phyloP scores from a whole-genome alignment of 2,888 invertebrate species.

The Griposia aprilina region DNA sequence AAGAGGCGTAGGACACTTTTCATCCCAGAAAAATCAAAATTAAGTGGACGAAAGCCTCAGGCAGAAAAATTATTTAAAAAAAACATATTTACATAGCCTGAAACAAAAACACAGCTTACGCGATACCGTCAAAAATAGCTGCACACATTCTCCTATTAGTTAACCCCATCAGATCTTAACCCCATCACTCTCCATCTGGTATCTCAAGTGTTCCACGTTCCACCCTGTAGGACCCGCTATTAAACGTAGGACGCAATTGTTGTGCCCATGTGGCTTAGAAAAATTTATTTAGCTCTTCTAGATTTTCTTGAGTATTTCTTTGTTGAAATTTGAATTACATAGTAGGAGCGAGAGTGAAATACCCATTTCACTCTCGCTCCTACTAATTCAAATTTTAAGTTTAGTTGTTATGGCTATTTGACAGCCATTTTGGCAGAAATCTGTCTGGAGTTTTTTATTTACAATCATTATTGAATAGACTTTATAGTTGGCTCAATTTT shows the following conservation, averaged over 20 bases:
- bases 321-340: slow-evolving; percentile 10
- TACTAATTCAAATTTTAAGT: too few relatives aligned
- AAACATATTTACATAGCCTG: not conserved
- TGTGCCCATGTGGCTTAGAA: slow-evolving; percentile 48
- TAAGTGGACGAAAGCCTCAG: rapidly evolving
- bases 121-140: slow-evolving; percentile 27
- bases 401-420: slow-evolving; percentile 12
- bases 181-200: slow-evolving; percentile 53
- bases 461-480: not conserved
- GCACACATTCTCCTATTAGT: slow-evolving; percentile 32
- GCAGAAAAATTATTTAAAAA: slow-evolving; percentile 1
- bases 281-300: slow-evolving; percentile 50
- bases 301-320: slow-evolving; percentile 34
- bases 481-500: not conserved
- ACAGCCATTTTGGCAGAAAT: not conserved
- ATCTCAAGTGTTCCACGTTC: slow-evolving; percentile 52
- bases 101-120: slow-evolving; percentile 16
- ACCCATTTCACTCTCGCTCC: too few relatives aligned
- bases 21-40: not conserved
- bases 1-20: not conserved
- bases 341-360: not conserved
- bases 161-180: too few relatives aligned
- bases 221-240: slow-evolving; percentile 30
- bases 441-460: not conserved
- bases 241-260: slow-evolving; percentile 46